A percentile compares a stretch with the other conserved stretches of the same genome.
phyloP scores from a whole-genome alignment of 2,797 vertebrate genomes.

The Hydrocynus forskahlii region DNA sequence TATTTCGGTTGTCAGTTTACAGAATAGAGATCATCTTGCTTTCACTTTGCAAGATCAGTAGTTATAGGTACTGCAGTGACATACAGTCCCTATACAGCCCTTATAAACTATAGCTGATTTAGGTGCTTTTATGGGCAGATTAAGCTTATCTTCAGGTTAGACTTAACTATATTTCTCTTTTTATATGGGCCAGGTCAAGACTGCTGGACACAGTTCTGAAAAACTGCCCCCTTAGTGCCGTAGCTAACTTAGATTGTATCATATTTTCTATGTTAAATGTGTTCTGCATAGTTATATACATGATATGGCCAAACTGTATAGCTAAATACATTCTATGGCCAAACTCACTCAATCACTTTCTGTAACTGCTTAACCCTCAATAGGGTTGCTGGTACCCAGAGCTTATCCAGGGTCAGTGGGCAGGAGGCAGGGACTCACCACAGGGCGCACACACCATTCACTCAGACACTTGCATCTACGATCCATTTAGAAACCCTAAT shows the following conservation, averaged over 20 bases:
- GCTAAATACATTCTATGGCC: too few species aligned
- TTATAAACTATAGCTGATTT: neutral
- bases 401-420: too few species aligned
- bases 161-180: neutral
- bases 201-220: neutral
- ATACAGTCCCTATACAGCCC: neutral
- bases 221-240: neutral
- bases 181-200: neutral
- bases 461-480: too few species aligned
- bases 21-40: neutral
- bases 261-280: neutral
- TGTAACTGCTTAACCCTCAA: too few species aligned
- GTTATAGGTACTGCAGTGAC: slow-evolving; percentile 1
- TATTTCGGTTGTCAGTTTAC: neutral
- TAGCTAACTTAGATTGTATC: neutral
- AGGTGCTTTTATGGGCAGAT: neutral
- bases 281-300: neutral
- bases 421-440: too few species aligned
- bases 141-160: neutral
- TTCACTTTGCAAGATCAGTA: neutral
- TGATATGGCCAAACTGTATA: too few species aligned
- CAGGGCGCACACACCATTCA: too few species aligned
- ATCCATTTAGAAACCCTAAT: too few species aligned
- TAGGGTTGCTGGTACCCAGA: too few species aligned
- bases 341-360: too few species aligned